These are phyloP conservation scores for Ericerus pela DNA, from an alignment of 1,140 invertebrate genomes.

Conservation along the genomic window DNA sequence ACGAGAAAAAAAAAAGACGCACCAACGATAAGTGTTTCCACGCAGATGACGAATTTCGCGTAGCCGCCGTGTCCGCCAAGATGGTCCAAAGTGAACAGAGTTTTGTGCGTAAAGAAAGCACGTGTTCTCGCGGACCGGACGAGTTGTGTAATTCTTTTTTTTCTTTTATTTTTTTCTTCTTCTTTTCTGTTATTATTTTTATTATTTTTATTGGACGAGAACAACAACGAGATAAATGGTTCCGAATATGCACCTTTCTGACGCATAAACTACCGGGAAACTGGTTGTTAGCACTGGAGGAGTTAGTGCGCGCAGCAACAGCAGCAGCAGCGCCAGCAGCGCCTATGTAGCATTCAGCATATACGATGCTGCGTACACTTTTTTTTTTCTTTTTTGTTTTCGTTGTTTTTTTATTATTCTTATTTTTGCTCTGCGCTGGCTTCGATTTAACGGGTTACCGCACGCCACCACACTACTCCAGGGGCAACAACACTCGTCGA, in stretches of 20 bases:
- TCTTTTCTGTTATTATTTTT: too few species aligned
- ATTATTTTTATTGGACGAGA: too few species aligned
- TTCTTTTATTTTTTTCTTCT: too few species aligned
- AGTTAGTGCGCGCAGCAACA: background rate
- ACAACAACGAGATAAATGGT: too few species aligned
- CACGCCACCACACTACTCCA: background rate
- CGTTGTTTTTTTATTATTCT: too few species aligned
- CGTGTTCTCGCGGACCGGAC: background rate
- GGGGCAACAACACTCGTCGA: conserved; percentile 9
- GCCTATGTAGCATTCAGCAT: background rate
- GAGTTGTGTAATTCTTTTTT: conserved; percentile 9
- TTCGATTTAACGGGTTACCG: conserved; percentile 1
- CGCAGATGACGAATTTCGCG: too few species aligned
- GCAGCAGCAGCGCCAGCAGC: background rate
- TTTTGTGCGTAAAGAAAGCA: background rate
- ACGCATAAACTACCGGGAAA: too few species aligned
- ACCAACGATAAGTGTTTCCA: background rate
- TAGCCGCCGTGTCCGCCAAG: too few species aligned
- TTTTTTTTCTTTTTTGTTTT: background rate
- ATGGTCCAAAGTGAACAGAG: background rate
- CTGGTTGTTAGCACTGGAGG: too few species aligned
- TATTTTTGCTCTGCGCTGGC: too few species aligned
- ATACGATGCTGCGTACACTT: background rate
- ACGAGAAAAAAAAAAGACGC: background rate
- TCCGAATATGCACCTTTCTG: too few species aligned